Evolutionary conservation across 2,797 vertebrate species (phyloP), one percentile per base, ranked within the genome.

Genomic region (Heteromormyrus szaboi): DNA sequence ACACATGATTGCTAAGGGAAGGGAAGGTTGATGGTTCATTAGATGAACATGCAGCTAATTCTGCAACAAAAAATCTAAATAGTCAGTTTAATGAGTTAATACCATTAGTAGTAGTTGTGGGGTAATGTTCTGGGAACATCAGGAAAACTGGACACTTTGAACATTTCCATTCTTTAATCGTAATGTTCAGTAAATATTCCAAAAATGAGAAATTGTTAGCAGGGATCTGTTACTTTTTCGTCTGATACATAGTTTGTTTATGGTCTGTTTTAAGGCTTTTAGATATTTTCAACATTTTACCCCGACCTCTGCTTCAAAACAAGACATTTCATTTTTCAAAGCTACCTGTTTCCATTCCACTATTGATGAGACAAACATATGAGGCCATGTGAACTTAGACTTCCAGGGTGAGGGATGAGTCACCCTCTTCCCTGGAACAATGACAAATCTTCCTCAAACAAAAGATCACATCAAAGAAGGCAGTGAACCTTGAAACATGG

Each of bases 381-480:
- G 41, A 50, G 87, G 46, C n/a, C 62, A 33, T 51, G 22, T 62
- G 44, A 54, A 54, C 59, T 72, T 53, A 62, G 25, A 50, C 51
- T 88, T 76, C 62, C 62, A 37, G 44, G 25, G n/a, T 51, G n/a
- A 29, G 86, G 56, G 22, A 72, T 88, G 87, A 88, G 62, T 88
- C 87, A 88, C 65, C 87, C 48, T 48, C 46, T 44, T 76, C 44
- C 41, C 59, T 68, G 86, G 56, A 87, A 68, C 86, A 88, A 76
- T 76, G 62, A 88, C 62, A 88, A 88, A 33, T 88, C n/a, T 88
- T 50, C 62, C 87, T 51, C n/a, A 62, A 51, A 72, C 62, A 84
- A 83, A 84, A 88, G 88, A 84, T 88, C 53, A 62, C 88, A 84
- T 62, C 19, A 56, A 84, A 85, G 41, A 54, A 88, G 41, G 41